Percentiles rank a stretch among this genome's conserved stretches.
Evolutionary conservation across 2,797 vertebrate species (phyloP).

Genomic region (Vireo griseus): DNA sequence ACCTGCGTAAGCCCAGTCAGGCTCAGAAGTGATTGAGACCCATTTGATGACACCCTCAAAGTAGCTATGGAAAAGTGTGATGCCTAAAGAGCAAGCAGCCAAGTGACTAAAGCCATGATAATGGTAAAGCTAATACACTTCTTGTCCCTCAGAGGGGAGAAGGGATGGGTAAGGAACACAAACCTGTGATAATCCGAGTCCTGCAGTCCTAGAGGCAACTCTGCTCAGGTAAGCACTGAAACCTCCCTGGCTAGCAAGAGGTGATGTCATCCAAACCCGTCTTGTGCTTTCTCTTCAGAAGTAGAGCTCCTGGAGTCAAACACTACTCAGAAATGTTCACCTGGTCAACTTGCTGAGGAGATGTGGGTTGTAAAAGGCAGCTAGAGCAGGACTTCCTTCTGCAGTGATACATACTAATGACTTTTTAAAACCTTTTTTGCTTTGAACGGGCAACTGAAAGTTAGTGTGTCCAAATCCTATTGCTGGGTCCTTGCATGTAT

Average conservation of each 20-base stretch:
- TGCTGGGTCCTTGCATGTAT: neutral
- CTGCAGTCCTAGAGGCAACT: neutral
- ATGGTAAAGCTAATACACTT: neutral
- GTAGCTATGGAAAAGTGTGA: neutral
- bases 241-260: neutral
- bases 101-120: neutral
- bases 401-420: rapidly evolving
- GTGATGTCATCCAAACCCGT: neutral
- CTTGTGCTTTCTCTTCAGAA: neutral
- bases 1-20: neutral
- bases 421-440: neutral
- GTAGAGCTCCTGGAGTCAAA: neutral
- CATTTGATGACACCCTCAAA: neutral
- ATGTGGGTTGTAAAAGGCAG: neutral
- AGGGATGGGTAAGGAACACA: neutral
- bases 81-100: neutral
- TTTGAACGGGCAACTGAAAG: neutral
- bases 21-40: neutral
- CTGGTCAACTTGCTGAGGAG: neutral
- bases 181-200: neutral
- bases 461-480: neutral
- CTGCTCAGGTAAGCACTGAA: neutral
- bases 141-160: neutral
- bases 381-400: neutral
- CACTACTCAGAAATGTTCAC: neutral